phyloP scores from a whole-genome alignment of 2,888 invertebrate species.

The Andrena marginata region DNA sequence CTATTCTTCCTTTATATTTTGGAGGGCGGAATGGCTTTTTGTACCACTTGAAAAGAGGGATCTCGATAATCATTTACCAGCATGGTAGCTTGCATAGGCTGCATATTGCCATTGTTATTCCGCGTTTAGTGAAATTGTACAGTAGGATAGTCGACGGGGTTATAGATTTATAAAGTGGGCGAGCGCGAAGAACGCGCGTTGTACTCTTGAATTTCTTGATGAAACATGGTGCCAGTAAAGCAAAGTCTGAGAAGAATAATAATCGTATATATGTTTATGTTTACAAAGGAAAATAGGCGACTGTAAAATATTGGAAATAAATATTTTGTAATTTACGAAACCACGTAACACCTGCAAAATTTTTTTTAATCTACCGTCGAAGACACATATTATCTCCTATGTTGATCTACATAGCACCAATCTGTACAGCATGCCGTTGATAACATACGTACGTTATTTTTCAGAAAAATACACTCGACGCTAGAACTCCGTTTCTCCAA shows the following conservation, averaged over 20 bases:
- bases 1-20: neutral
- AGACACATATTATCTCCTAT: neutral
- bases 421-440: neutral
- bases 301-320: slow-evolving; percentile 42
- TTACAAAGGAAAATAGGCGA: slow-evolving; percentile 5
- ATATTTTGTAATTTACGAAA: slow-evolving; percentile 40
- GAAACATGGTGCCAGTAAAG: slow-evolving; percentile 21
- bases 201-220: neutral
- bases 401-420: neutral
- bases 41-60: neutral
- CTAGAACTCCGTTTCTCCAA: too few relatives aligned
- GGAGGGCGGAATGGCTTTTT: neutral
- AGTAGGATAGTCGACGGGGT: neutral
- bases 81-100: slow-evolving; percentile 56
- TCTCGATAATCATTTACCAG: slow-evolving; percentile 1
- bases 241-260: slow-evolving; percentile 8
- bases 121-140: neutral
- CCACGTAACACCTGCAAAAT: neutral
- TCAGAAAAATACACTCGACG: too few relatives aligned
- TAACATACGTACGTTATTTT: too few relatives aligned
- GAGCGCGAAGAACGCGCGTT: neutral
- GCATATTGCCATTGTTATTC: slow-evolving; percentile 66
- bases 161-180: neutral
- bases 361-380: neutral
- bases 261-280: neutral